Percentiles rank a stretch among this genome's conserved stretches.
Conservation (phyloP, 1,140 invertebrate genomes). For the Helicoverpa zea region DNA sequence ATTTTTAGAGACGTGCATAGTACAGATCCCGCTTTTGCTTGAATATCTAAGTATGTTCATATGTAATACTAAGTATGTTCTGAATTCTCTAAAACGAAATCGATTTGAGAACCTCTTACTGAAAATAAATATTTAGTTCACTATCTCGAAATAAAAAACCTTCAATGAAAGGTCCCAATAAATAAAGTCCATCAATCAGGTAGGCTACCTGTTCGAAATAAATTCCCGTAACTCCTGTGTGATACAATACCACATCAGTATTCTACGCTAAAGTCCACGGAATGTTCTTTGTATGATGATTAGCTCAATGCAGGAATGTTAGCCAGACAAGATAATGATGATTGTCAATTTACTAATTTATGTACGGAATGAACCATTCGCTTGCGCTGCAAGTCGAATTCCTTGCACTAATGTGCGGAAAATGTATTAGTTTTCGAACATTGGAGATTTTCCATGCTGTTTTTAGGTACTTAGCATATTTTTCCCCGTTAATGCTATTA, state of each 20-base stretch:
- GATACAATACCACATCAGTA: neutral
- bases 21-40: no score
- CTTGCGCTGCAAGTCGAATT: neutral
- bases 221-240: constrained; percentile 7
- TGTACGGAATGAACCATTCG: neutral
- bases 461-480: no score
- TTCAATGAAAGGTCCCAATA: no score
- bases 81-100: no score
- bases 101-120: no score
- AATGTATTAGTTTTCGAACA: neutral
- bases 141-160: no score
- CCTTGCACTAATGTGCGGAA: neutral
- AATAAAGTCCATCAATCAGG: no score
- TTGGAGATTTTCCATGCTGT: no score
- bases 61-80: no score
- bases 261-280: constrained; percentile 5
- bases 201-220: neutral
- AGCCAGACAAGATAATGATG: neutral
- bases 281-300: constrained; percentile 35
- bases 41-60: no score
- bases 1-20: no score
- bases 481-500: neutral
- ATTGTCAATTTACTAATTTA: constrained; percentile 23
- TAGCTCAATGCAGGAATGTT: constrained; percentile 20
- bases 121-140: no score